These are phyloP conservation scores for Leptarthrus brevirostris DNA, from an alignment of 2,888 invertebrate genomes.

Conservation along the genomic window DNA sequence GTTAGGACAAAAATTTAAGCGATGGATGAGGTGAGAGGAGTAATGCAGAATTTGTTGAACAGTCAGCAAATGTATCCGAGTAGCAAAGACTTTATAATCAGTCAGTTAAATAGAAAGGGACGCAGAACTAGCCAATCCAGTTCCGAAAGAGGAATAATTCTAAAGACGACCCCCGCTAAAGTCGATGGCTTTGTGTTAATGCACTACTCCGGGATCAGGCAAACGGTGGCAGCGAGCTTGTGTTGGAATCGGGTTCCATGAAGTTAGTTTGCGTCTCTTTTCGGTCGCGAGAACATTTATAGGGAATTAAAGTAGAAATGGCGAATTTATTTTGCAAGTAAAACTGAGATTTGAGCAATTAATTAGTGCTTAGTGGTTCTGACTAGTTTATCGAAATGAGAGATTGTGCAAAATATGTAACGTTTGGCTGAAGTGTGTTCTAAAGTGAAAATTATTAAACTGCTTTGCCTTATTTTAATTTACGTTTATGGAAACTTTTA, in stretches of 20 bases:
- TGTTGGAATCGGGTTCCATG: conserved; percentile 14
- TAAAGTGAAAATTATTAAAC: neutral
- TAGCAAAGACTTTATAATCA: too few relatives aligned
- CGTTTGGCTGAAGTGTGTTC: neutral
- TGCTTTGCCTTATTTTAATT: conserved; percentile 41
- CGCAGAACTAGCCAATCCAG: conserved; percentile 3
- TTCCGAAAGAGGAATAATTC: too few relatives aligned
- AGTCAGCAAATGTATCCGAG: too few relatives aligned
- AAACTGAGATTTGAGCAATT: neutral
- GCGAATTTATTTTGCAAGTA: conserved; percentile 15
- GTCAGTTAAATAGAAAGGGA: neutral
- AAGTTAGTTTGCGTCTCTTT: conserved; percentile 32
- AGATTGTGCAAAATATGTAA: neutral
- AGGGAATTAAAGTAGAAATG: conserved; percentile 8
- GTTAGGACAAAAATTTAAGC: too few relatives aligned
- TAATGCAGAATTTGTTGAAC: too few relatives aligned
- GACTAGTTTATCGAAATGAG: neutral
- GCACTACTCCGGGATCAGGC: too few relatives aligned
- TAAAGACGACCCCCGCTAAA: too few relatives aligned
- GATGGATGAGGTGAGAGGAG: too few relatives aligned
- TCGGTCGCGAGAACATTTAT: conserved; percentile 11
- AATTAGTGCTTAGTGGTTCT: neutral
- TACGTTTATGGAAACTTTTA: conserved; percentile 41
- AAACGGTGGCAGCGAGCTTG: neutral
- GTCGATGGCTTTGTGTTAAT: too few relatives aligned